Conservation (phyloP, 1,140 invertebrate species). For the Maconellicoccus hirsutus region DNA sequence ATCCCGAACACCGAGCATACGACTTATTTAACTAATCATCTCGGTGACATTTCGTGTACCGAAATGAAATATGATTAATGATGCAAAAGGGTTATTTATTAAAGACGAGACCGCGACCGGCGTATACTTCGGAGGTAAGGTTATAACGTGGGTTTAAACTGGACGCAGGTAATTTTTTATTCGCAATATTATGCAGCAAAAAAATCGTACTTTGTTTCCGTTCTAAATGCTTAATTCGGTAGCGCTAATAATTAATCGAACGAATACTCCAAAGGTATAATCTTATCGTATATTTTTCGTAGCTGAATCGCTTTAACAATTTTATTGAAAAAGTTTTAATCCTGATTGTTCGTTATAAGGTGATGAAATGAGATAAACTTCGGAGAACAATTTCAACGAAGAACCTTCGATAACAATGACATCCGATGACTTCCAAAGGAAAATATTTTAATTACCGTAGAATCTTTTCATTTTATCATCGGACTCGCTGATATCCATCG, state of each 20-base stretch:
- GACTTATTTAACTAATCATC: constrained; percentile 9
- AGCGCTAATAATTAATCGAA: background rate
- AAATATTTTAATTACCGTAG: constrained; percentile 37
- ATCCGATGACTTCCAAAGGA: no score
- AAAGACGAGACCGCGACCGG: background rate
- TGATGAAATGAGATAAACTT: no score
- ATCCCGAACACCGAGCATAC: background rate
- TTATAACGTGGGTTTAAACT: background rate
- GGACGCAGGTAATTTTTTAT: background rate
- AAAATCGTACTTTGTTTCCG: background rate
- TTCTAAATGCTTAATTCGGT: background rate
- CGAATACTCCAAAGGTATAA: background rate
- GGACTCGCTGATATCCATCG: constrained; percentile 42
- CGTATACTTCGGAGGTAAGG: background rate
- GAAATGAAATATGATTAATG: constrained; percentile 5
- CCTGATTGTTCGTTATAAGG: no score
- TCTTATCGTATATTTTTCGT: background rate
- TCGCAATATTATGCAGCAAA: no score
- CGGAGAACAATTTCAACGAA: no score
- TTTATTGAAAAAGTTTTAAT: background rate
- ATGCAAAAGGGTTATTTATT: background rate
- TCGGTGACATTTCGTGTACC: constrained; percentile 1
- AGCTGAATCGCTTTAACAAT: background rate
- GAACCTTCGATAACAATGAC: no score
- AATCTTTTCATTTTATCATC: constrained; percentile 46